Conservation (phyloP, 1,140 invertebrate genomes). For the Macrosteles quadrilineatus region DNA sequence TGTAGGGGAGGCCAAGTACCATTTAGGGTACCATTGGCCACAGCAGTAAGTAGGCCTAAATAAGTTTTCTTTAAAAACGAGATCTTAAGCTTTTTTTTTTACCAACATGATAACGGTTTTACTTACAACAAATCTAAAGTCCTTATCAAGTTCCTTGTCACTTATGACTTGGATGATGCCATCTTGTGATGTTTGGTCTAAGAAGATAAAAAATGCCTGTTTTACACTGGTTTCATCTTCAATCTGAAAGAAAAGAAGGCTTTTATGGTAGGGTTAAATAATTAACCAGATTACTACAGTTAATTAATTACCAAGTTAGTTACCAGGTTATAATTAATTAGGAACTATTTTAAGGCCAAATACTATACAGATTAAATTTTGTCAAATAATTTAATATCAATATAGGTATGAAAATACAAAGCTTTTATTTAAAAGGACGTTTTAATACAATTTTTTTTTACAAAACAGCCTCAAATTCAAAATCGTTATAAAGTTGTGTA, state of each 20-base stretch:
- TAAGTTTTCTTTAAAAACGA: too few relatives aligned
- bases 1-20: too few relatives aligned
- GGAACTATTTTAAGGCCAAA: neutral
- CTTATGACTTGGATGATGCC: slow-evolving; percentile 62
- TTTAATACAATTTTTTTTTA: too few relatives aligned
- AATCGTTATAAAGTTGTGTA: too few relatives aligned
- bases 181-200: slow-evolving; percentile 57
- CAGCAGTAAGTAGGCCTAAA: neutral
- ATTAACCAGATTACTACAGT: neutral
- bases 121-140: slow-evolving; percentile 59
- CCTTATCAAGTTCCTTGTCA: slow-evolving; percentile 56
- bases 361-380: neutral
- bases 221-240: slow-evolving; percentile 11
- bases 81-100: too few relatives aligned
- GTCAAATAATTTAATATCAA: too few relatives aligned
- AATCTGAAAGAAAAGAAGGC: slow-evolving; percentile 16
- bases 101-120: too few relatives aligned
- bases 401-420: too few relatives aligned
- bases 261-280: neutral
- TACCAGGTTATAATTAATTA: neutral
- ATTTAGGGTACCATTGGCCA: too few relatives aligned
- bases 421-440: too few relatives aligned
- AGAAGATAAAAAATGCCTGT: slow-evolving; percentile 55
- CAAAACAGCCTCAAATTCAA: too few relatives aligned
- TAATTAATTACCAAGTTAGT: neutral